Evolutionary conservation across 2,888 invertebrate species (phyloP).

Genomic region (Eilema griseolum): DNA sequence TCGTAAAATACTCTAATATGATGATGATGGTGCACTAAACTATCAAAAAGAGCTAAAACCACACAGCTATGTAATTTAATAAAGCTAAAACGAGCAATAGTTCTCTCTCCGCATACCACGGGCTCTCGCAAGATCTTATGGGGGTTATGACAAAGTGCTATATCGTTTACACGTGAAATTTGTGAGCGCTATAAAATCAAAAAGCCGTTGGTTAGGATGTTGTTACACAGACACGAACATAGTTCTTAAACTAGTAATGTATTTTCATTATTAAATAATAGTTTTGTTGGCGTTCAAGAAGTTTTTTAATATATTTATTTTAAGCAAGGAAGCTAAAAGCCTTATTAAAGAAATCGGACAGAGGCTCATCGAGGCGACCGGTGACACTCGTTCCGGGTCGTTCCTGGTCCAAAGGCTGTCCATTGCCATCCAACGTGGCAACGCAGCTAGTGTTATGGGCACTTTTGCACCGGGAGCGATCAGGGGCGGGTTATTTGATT

Average conservation of each 20-base stretch:
- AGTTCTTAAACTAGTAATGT: not conserved
- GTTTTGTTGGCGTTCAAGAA: not conserved
- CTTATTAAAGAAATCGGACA: too few relatives aligned
- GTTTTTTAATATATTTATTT: too few relatives aligned
- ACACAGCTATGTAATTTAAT: not conserved
- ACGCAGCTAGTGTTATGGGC: too few relatives aligned
- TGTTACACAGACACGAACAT: conserved; percentile 47
- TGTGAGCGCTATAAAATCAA: conserved; percentile 74
- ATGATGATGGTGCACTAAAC: not conserved
- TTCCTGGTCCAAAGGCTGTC: too few relatives aligned
- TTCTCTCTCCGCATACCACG: conserved; percentile 17
- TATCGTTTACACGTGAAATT: conserved; percentile 68
- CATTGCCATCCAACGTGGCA: too few relatives aligned
- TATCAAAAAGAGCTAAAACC: not conserved
- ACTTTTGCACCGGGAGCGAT: too few relatives aligned
- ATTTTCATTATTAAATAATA: not conserved
- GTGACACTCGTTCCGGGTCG: too few relatives aligned
- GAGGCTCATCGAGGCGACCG: too few relatives aligned
- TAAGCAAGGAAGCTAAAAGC: too few relatives aligned
- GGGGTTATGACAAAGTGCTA: conserved; percentile 67
- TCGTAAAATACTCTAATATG: too few relatives aligned
- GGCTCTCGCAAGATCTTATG: conserved; percentile 50
- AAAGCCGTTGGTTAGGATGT: conserved; percentile 54
- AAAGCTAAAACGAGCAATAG: conserved; percentile 15
- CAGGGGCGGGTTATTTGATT: too few relatives aligned